phyloP scores from a whole-genome alignment of 37 sponge, comb jelly and placozoan species.

The Hexactinellida sp. region DNA sequence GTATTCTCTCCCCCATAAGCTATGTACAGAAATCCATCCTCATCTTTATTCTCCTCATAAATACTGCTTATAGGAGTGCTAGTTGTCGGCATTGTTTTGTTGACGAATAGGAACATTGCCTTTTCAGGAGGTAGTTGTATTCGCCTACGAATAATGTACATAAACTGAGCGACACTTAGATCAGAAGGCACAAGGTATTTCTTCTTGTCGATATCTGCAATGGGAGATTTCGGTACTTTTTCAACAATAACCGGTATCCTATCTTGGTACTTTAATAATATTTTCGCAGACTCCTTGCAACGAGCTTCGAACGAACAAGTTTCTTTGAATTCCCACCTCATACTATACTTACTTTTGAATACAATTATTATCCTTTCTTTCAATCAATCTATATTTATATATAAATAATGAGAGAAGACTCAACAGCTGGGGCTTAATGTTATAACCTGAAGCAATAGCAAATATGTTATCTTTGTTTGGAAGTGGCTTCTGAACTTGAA shows the following conservation, averaged over 20 bases:
- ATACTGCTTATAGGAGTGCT: constrained; percentile 91
- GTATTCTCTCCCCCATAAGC: constrained; percentile 99
- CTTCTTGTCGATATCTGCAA: constrained; percentile 97
- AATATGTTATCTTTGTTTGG: no score
- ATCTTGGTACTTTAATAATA: constrained; percentile 86
- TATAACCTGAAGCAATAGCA: no score
- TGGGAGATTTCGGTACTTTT: constrained; percentile 72
- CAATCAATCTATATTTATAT: no score
- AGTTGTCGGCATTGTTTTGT: constrained; percentile 86
- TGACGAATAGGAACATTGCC: constrained; percentile 98
- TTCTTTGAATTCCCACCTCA: constrained; percentile 99
- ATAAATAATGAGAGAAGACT: no score
- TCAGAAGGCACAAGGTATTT: constrained; percentile 97
- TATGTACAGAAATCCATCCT: constrained; percentile 96
- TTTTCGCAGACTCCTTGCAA: constrained; percentile 82
- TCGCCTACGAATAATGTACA: constrained; percentile 97
- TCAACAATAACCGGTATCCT: constrained; percentile 99
- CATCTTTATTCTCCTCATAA: constrained; percentile 93
- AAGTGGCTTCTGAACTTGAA: no score
- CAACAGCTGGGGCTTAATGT: no score
- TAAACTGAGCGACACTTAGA: constrained; percentile 96
- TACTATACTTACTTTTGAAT: no score
- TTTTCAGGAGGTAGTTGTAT: constrained; percentile 94
- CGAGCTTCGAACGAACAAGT: constrained; percentile 56
- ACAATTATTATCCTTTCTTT: no score